Base-by-base conservation (phyloP, 1,140 invertebrate species). In the Metaphire vulgaris region DNA sequence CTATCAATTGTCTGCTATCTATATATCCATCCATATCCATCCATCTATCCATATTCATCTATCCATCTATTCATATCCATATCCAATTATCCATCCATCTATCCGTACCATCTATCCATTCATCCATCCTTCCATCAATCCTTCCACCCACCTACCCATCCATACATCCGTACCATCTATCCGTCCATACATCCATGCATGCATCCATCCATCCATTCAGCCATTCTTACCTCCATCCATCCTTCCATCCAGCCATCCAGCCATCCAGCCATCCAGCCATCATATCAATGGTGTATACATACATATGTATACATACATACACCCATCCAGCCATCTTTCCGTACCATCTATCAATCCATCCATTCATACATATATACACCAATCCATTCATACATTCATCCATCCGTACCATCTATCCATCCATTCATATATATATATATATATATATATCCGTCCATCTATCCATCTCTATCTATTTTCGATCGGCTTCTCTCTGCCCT, bases 161-260 rank as follows among this genome's bases (percentile, higher is more conserved):
- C 41, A 56, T 56, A 6, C 41, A 56, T 56, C 41, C 41, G 21
- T 56, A n/a, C 41, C 41, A 56, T 56, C 41, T 21, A 56, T 56
- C 41, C 41, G 21, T 56, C 41, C 41, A 56, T 76, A 14, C 68
- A 69, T 56, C 33, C 6, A 12, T 77, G 26, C 32, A 41, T 67
- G 15, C 28, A 67, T 72, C 31, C 32, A 41, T 69, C 29, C 56
- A 26, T 74, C 29, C 33, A 30, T n/a, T 56, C 66, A 33, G 64
- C 21, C 33, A 79, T 81, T 67, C 74, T 80, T 79, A 68, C 78
- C 2, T 77, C 77, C 2, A 66, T 71, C 21, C n/a, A n/a, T n/a
- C 41, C 41, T 12, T 56, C 41, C 41, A 56, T 56, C 41, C 41
- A 56, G 6, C 41, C 41, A 56, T 56, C 41, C 41, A 56, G 6